phyloP scores from a whole-genome alignment of 2,113 vertebrate species.

The Semnopithecus entellus region DNA sequence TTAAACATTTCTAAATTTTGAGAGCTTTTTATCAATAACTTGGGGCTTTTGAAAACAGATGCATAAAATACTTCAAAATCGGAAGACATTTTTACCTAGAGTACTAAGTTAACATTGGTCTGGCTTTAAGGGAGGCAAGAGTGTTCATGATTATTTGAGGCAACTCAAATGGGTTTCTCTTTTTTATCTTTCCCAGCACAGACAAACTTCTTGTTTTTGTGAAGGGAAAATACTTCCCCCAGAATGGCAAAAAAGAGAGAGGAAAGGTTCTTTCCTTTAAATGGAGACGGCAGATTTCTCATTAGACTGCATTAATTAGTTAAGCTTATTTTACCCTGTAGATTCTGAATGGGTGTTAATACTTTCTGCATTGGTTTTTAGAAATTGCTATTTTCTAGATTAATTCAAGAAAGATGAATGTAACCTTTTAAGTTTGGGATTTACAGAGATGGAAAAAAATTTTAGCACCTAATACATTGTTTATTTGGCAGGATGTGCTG shows the following conservation, averaged over 20 bases:
- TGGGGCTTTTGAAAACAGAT: constrained; percentile 21
- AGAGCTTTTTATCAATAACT: constrained; percentile 26
- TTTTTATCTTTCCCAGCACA: background rate
- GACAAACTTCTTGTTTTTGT: constrained; percentile 43
- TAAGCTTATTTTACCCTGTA: constrained; percentile 10
- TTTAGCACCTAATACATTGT: background rate
- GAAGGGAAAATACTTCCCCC: constrained; percentile 46
- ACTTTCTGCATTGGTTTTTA: background rate
- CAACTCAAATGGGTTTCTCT: background rate
- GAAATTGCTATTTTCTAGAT: background rate
- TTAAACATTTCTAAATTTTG: background rate
- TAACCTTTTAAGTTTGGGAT: constrained; percentile 23
- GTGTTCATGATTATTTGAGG: background rate
- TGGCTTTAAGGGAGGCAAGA: background rate
- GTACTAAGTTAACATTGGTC: background rate
- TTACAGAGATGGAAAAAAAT: background rate
- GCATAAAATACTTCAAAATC: background rate
- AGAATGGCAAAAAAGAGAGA: constrained; percentile 28
- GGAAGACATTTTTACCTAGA: constrained; percentile 5
- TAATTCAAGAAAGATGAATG: background rate
- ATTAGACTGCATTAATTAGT: constrained; percentile 38
- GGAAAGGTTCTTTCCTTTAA: constrained; percentile 63
- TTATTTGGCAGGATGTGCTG: background rate
- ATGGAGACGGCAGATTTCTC: constrained; percentile 16
- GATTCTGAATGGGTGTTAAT: background rate